Evolutionary conservation across 2,797 vertebrate genomes (phyloP).

Genomic region (Amphiprion clarkii): DNA sequence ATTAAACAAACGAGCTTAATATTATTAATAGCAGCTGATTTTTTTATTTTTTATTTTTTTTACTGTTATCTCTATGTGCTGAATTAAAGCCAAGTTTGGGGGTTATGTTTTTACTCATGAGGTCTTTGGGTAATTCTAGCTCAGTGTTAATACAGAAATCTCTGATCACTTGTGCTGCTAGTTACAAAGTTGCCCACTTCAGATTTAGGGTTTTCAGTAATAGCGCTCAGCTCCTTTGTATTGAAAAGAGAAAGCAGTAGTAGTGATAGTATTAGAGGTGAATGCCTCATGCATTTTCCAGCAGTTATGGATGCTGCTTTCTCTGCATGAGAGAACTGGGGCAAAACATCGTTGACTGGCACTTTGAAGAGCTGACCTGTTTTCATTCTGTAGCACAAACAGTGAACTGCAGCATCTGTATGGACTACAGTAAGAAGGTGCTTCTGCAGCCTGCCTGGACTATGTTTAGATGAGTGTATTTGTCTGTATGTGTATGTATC

Average conservation of each 20-base stretch:
- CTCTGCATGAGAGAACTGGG: constrained; percentile 24
- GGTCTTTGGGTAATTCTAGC: background rate
- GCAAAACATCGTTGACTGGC: constrained; percentile 32
- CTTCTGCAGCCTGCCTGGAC: background rate
- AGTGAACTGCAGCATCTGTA: background rate
- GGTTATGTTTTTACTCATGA: background rate
- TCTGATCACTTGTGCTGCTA: background rate
- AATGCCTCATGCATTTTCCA: constrained; percentile 21
- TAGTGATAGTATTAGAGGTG: background rate
- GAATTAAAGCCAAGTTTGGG: background rate
- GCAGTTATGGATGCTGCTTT: constrained; percentile 2
- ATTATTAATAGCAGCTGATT: no score
- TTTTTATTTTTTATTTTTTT: no score
- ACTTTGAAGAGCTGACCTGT: constrained; percentile 25
- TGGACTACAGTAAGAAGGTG: background rate
- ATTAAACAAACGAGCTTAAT: no score
- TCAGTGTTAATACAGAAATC: background rate
- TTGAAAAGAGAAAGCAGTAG: background rate
- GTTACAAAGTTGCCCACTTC: background rate
- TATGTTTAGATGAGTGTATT: no score
- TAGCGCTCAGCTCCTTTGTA: background rate
- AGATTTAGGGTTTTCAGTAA: background rate
- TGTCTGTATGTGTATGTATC: no score
- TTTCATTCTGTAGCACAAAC: constrained; percentile 13
- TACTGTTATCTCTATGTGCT: background rate